A percentile compares a stretch with the other conserved stretches of the same genome.
Conservation (phyloP, 2,113 vertebrate species). For the Emberiza fucata region DNA sequence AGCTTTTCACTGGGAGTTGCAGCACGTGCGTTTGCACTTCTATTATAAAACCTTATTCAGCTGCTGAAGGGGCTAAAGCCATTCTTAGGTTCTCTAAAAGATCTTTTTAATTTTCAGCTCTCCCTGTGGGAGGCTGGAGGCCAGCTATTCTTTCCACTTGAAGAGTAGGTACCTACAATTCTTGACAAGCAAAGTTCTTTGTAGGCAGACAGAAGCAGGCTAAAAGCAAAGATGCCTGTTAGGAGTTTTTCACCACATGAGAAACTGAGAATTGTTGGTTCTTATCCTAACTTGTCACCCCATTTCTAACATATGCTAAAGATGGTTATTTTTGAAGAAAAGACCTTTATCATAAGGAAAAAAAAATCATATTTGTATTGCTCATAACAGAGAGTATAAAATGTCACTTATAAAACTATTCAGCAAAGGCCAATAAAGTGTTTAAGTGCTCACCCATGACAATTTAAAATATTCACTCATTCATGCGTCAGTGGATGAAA, state of each 20-base stretch:
- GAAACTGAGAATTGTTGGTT: background rate
- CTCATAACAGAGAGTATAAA: background rate
- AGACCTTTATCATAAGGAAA: background rate
- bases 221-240: slow-evolving; percentile 1
- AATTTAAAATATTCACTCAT: background rate
- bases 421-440: background rate
- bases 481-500: background rate
- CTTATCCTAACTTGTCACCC: background rate
- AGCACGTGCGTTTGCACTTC: background rate
- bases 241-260: background rate
- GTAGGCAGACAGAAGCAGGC: slow-evolving; percentile 4
- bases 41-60: background rate
- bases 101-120: slow-evolving; percentile 16
- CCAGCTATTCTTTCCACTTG: slow-evolving; percentile 8
- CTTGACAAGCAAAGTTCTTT: slow-evolving; percentile 24
- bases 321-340: background rate
- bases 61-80: slow-evolving; percentile 17
- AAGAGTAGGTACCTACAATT: background rate
- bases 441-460: background rate
- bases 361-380: background rate
- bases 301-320: background rate
- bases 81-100: slow-evolving; percentile 19
- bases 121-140: slow-evolving; percentile 4
- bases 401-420: background rate
- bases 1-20: background rate